phyloP scores from a whole-genome alignment of 2,888 invertebrate genomes.

The Oscheius myriophilus region DNA sequence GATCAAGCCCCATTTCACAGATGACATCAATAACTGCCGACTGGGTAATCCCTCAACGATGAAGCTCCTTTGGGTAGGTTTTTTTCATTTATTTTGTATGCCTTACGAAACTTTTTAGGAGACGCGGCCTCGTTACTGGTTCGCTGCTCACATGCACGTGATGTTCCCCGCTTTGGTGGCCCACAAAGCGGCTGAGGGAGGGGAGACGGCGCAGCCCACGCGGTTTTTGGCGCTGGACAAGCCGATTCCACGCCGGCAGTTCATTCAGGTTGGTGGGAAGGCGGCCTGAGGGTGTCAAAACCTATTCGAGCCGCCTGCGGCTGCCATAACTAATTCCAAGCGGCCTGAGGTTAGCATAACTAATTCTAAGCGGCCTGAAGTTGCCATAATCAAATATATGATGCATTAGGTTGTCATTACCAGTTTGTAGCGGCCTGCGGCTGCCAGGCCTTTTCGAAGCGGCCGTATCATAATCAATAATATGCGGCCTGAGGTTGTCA shows the following conservation, averaged over 20 bases:
- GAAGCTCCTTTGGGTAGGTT: slow-evolving; percentile 75
- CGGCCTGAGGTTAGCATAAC: too few species aligned
- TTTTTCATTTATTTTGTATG: not conserved
- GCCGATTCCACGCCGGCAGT: slow-evolving; percentile 87
- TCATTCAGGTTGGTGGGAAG: slow-evolving; percentile 80
- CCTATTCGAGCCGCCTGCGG: too few species aligned
- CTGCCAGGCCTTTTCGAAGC: too few species aligned
- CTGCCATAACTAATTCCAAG: too few species aligned
- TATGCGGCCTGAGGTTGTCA: too few species aligned
- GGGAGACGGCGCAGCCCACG: slow-evolving; percentile 46
- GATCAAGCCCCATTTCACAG: slow-evolving; percentile 73
- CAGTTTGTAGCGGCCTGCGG: too few species aligned
- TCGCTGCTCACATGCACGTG: slow-evolving; percentile 94
- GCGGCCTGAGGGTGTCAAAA: not conserved
- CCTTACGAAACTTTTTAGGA: slow-evolving; percentile 76
- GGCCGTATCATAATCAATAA: too few species aligned
- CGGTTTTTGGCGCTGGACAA: slow-evolving; percentile 75
- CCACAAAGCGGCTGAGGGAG: slow-evolving; percentile 74
- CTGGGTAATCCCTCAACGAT: slow-evolving; percentile 89
- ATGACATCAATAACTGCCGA: slow-evolving; percentile 83
- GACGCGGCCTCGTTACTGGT: slow-evolving; percentile 90
- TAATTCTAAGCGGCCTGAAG: too few species aligned
- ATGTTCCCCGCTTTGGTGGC: slow-evolving; percentile 89
- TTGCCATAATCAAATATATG: too few species aligned
- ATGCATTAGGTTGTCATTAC: too few species aligned